Evolutionary conservation across 2,888 invertebrate genomes (phyloP), one percentile per base, ranked within the genome.

Genomic region (Agonopterix heracliana): DNA sequence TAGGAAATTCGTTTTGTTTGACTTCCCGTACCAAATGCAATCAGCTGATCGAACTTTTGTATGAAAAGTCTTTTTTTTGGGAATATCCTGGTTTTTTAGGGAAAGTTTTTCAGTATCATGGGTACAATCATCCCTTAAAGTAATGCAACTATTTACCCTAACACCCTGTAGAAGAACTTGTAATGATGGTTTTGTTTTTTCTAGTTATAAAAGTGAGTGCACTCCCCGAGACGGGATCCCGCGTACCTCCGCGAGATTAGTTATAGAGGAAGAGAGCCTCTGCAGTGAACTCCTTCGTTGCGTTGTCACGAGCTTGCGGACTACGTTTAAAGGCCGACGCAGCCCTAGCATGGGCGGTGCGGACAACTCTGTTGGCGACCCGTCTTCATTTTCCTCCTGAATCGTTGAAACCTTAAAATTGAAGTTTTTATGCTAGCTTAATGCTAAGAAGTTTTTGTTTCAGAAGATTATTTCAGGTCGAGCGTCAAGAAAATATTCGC

Each of bases 171-270:
- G 26, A 5, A 26, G 26, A 26, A 26, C 5, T 26, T 26, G 26
- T 26, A 17, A 17, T 17, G 26, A 26, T 7, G 7, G 5, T 17
- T 2, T 17, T 17, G 17, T 26, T 26, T 26, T 26, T 7, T 26
- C 5, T 26, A 26, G 26, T 26, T 26, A 26, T 26, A 26, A 5
- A 26, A 26, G 77, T 74, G 74, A 80, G 73, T 79, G 78, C 79
- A 79, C 80, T 55, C 71, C 63, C 46, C 55, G 60, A 66, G 60
- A 63, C 64, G 61, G 61, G 34, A 55, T 55, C 70, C 73, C 76
- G 73, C 74, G 68, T 89, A 89, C 89, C 89, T 89, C 89, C 64
- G 86, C 60, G 68, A 89, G 80, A 73, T 88, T 89, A 79, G 80
- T 88, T 55, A 88, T 79, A 68, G 89, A 86, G 73, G 79, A 78